A percentile compares a stretch with the other conserved stretches of the same genome.
These are phyloP conservation scores for Ptychoptera albimana DNA, from an alignment of 2,888 invertebrate species.

Conservation along the genomic window DNA sequence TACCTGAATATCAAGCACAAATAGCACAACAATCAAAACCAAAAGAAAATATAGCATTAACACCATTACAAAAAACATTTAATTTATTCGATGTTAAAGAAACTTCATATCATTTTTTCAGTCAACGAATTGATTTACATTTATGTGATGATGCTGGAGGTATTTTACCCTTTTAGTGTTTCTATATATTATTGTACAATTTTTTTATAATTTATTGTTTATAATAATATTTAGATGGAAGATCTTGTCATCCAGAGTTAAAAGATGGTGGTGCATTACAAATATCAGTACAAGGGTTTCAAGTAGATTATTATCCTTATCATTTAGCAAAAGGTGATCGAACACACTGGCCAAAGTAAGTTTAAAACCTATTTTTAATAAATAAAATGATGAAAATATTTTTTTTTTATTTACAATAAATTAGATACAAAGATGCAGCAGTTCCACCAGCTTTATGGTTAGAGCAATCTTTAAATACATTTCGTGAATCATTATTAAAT, in stretches of 20 bases:
- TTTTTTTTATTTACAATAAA: constrained; percentile 6
- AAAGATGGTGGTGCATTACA: constrained; percentile 87
- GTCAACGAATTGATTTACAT: constrained; percentile 87
- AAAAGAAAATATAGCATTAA: constrained; percentile 25
- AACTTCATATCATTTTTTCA: constrained; percentile 92
- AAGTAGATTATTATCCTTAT: constrained; percentile 92
- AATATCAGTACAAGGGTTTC: constrained; percentile 71
- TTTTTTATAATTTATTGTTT: constrained; percentile 4
- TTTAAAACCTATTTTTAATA: too few species aligned
- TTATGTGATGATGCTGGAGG: constrained; percentile 89
- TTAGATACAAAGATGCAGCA: constrained; percentile 55
- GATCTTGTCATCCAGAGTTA: constrained; percentile 69
- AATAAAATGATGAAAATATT: not conserved
- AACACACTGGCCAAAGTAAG: constrained; percentile 71
- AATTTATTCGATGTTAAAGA: constrained; percentile 85
- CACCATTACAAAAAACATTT: constrained; percentile 46
- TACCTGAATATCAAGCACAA: constrained; percentile 61
- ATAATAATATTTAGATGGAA: constrained; percentile 42
- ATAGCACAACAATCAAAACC: constrained; percentile 39
- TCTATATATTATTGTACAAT: constrained; percentile 2
- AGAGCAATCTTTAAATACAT: constrained; percentile 63
- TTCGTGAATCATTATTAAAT: constrained; percentile 61
- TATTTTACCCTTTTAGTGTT: constrained; percentile 28
- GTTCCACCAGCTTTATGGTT: constrained; percentile 76
- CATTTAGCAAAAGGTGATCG: constrained; percentile 81